phyloP scores from a whole-genome alignment of 2,113 vertebrate genomes.

The Microcebus griseorufus region DNA sequence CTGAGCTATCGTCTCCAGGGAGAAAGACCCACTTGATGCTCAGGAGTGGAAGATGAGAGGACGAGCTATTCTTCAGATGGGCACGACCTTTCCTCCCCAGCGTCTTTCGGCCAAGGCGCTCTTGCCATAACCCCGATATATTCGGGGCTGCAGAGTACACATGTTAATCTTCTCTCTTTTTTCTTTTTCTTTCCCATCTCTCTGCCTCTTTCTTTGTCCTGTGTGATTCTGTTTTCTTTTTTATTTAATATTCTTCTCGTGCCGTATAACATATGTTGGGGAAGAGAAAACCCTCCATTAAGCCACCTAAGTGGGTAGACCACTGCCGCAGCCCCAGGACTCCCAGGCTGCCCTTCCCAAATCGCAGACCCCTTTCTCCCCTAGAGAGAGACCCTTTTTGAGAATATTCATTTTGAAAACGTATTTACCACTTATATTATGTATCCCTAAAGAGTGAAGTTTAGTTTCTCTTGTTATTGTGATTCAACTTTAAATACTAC shows the following conservation, averaged over 20 bases:
- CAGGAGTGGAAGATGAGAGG: background rate
- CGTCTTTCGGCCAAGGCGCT: background rate
- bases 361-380: background rate
- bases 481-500: background rate
- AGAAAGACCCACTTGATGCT: background rate
- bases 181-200: background rate
- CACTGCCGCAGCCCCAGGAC: fast-evolving
- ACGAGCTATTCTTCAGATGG: background rate
- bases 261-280: background rate
- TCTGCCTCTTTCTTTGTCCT: background rate
- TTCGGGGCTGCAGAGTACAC: background rate
- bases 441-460: background rate
- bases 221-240: background rate
- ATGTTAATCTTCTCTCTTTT: background rate
- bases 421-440: background rate
- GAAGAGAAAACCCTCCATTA: background rate
- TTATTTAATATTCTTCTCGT: background rate
- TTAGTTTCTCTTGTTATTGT: background rate
- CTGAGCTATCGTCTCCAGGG: background rate
- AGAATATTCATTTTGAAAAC: background rate
- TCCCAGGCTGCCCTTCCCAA: background rate
- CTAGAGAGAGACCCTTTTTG: background rate
- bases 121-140: background rate
- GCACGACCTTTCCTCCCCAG: background rate
- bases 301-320: background rate